Base-by-base conservation (phyloP, 2,797 vertebrate species). In the Nothura maculosa region DNA sequence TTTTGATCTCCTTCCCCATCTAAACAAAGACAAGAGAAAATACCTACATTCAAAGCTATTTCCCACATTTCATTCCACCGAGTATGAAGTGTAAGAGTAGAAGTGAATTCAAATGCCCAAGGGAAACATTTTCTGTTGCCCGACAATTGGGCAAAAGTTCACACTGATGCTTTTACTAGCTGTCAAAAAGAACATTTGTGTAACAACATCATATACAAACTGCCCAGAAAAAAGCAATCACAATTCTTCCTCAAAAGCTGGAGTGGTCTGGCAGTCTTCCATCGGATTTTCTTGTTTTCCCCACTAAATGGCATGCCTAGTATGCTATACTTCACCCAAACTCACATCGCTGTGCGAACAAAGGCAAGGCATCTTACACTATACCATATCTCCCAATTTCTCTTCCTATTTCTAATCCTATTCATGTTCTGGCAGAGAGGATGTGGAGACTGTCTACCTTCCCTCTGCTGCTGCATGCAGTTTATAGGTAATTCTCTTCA, bases 1-100 rank as follows among this genome's bases (percentile, higher is more conserved):
- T 87, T 94, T 95, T 92, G 22, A 25, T 87, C 30, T 78, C 47
- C 47, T 75, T 79, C 52, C 30, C 42, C 47, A 89, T 80, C 32
- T 50, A 87, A 93, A 80, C 21, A 66, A 81, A 83, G 38, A 54
- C n/a, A 64, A 87, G 89, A 87, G 14, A 63, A 70, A 63, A 57
- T 54, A 50, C 12, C 28, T 36, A 66, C 27, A 17, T 72, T 82
- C 80, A 52, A 85, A 86, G 45, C 17, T 28, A 13, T 80, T 92
- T 91, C 50, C 47, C 40, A 55, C 67, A 36, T 85, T 87, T 60
- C 9, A 16, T 73, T 83, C 28, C 40, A 14, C 43, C 70, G 60
- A 79, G 15, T 60, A 50, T 43, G 68, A 92, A 55, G 45, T 73
- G n/a, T 63, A 52, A 85, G 55, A 61, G 43, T 8, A 90, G 64